Base-by-base conservation (phyloP, 2,888 invertebrate species). In the Thalpophila matura region DNA sequence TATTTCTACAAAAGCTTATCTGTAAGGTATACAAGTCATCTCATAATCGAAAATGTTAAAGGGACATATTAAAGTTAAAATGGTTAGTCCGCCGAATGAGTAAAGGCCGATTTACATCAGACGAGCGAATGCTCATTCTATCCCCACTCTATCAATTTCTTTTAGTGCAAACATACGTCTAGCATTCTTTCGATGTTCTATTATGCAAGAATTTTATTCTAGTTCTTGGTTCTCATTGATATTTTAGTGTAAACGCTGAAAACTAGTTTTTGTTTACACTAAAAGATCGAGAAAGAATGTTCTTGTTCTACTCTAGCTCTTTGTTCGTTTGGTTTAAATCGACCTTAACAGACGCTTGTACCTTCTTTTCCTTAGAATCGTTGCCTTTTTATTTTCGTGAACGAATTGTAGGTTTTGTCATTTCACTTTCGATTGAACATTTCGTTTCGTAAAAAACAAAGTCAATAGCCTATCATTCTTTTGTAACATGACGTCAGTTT, bases 91-190 rank as follows among this genome's bases (percentile, higher is more conserved):
- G 26, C 33, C 27, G n/a, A n/a, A 14, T 26, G 9, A 46, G 12
- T 14, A 12, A 29, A 29, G 18, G 20, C 33, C 45, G 14, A 22
- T 33, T 46, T n/a, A n/a, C n/a, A n/a, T n/a, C n/a, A n/a, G n/a
- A n/a, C n/a, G 9, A 46, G 12, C 18, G n/a, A 29, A 29, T 18
- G 20, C 33, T 45, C n/a, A 22, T 33, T 46, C 29, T 4, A 7
- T 14, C 29, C 12, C 20, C 40, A 47, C 29, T 56, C 74, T 63
- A 60, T 62, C 53, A 64, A 54, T 56, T 59, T 37, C 12, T n/a
- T n/a, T n/a, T n/a, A n/a, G n/a, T n/a, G n/a, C n/a, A n/a, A n/a
- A n/a, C n/a, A n/a, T n/a, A n/a, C n/a, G n/a, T n/a, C n/a, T n/a
- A n/a, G n/a, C n/a, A n/a, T n/a, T n/a, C n/a, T n/a, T n/a, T n/a